Conservation (phyloP, 2,113 vertebrate genomes). For the Lathamus discolor region DNA sequence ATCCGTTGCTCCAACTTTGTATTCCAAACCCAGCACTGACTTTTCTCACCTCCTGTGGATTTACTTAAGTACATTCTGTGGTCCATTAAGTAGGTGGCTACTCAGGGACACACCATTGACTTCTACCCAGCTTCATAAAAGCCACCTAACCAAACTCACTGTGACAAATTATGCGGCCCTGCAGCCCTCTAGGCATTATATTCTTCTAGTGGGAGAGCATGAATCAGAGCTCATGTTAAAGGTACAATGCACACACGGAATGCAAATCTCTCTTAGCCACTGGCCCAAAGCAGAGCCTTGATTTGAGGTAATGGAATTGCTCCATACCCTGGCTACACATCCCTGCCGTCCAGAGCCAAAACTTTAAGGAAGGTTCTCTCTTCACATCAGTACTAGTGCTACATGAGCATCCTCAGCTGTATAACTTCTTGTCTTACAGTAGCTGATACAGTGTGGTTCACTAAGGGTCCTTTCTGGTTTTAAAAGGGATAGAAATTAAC, state of each 20-base stretch:
- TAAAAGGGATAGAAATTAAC: neutral
- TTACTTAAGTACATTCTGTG: neutral
- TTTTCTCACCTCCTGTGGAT: neutral
- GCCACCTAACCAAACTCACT: neutral
- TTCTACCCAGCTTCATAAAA: slow-evolving; percentile 14
- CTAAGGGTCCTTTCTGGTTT: neutral
- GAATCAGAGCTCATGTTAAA: neutral
- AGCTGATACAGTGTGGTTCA: neutral
- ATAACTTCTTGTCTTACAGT: neutral
- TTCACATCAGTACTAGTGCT: neutral
- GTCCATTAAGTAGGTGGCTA: neutral
- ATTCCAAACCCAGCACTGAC: neutral
- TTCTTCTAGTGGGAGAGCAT: neutral
- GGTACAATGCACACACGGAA: neutral
- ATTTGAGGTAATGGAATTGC: neutral
- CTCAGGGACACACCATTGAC: neutral
- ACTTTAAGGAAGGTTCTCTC: neutral
- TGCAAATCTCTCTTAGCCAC: neutral
- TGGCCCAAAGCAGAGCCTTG: neutral
- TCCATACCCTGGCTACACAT: neutral
- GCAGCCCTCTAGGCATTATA: neutral
- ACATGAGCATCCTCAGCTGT: neutral
- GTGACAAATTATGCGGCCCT: neutral
- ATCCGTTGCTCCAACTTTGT: neutral
- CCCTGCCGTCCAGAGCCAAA: neutral